Evolutionary conservation across 1,140 invertebrate genomes (phyloP).

Genomic region (Drosophila lacteicornis): DNA sequence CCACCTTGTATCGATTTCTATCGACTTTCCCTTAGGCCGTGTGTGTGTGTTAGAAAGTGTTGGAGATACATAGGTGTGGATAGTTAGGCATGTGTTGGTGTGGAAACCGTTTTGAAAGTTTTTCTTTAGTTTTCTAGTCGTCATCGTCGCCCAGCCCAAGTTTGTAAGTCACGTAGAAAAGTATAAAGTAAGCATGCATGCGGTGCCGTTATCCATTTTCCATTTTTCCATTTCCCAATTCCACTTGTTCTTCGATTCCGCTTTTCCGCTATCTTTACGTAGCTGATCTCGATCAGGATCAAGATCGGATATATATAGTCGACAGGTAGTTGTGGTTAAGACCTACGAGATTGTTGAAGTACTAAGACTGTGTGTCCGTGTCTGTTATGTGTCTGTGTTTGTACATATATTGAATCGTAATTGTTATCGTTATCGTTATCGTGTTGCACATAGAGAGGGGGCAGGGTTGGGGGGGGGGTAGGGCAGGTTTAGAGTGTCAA

Average conservation of each 20-base stretch:
- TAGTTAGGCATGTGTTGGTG: constrained; percentile 32
- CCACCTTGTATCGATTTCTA: not conserved
- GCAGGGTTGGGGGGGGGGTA: not conserved
- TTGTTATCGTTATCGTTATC: constrained; percentile 23
- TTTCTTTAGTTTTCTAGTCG: constrained; percentile 31
- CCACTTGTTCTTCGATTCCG: constrained; percentile 16
- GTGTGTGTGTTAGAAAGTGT: constrained; percentile 4
- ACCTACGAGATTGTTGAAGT: constrained; percentile 45
- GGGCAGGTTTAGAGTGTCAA: constrained; percentile 23
- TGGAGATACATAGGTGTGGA: not conserved
- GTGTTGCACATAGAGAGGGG: constrained; percentile 31
- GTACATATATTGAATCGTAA: constrained; percentile 34
- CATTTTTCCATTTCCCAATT: not conserved
- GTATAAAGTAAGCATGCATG: constrained; percentile 46
- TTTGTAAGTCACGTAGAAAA: constrained; percentile 53
- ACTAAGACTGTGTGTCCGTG: constrained; percentile 33
- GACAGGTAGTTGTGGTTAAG: constrained; percentile 47
- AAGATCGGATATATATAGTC: constrained; percentile 21
- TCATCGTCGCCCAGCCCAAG: constrained; percentile 25
- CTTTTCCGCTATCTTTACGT: not conserved
- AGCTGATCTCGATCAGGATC: constrained; percentile 24
- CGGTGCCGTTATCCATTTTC: constrained; percentile 20
- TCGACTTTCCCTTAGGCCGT: not conserved
- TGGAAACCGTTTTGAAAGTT: constrained; percentile 52
- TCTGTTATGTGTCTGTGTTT: constrained; percentile 23